These are phyloP conservation scores for Serilophus lunatus DNA, from an alignment of 2,113 vertebrate species.

Conservation along the genomic window DNA sequence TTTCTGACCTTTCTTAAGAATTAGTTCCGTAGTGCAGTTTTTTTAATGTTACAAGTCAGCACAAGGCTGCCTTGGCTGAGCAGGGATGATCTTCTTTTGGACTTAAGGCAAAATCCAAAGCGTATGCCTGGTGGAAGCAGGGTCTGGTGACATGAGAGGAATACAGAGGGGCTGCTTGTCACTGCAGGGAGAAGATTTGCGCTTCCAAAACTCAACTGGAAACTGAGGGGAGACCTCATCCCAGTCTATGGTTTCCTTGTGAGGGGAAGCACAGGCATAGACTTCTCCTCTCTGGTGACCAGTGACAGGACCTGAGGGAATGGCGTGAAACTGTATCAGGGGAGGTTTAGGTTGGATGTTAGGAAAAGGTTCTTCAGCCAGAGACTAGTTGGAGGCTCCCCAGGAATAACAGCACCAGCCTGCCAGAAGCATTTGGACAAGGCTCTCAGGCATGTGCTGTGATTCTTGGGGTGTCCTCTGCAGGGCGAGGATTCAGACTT, in stretches of 20 bases:
- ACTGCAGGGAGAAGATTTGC: not conserved
- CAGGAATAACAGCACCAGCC: not conserved
- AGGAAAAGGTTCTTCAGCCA: not conserved
- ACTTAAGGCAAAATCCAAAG: not conserved
- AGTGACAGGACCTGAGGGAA: not conserved
- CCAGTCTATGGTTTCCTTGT: not conserved
- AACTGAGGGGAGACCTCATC: not conserved
- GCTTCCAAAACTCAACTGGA: not conserved
- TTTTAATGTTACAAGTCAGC: not conserved
- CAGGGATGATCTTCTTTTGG: not conserved
- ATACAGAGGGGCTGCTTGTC: not conserved
- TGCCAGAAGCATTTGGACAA: not conserved
- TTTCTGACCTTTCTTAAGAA: not conserved
- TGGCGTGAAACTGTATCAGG: not conserved
- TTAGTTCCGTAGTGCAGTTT: not conserved
- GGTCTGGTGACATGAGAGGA: not conserved
- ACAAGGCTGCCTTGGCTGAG: not conserved
- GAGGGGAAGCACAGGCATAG: not conserved
- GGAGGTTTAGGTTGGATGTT: not conserved
- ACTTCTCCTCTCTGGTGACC: not conserved
- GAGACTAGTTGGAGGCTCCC: not conserved
- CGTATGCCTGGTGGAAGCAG: not conserved
- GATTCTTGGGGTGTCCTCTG: not conserved
- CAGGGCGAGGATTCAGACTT: not conserved
- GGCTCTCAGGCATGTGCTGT: not conserved